Percentiles rank a stretch among this genome's conserved stretches.
Evolutionary conservation across 1,140 invertebrate genomes (phyloP).

Genomic region (Ladona fulva): DNA sequence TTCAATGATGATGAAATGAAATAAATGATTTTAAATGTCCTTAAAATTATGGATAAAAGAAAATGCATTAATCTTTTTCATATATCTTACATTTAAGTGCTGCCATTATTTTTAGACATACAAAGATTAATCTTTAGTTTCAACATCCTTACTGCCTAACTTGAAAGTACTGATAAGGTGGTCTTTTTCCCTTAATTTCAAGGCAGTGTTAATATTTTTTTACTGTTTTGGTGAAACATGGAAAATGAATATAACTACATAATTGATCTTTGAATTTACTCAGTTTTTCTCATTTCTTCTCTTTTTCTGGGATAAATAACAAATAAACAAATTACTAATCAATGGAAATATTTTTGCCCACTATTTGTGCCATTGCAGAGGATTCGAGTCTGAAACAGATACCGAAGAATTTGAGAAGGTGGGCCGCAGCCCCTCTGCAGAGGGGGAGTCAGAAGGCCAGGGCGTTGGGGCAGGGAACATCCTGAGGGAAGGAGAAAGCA

Average conservation of each 20-base stretch:
- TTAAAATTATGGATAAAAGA: too few species aligned
- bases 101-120: too few species aligned
- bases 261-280: not conserved
- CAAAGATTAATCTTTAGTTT: too few species aligned
- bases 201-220: too few species aligned
- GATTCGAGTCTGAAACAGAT: constrained; percentile 69
- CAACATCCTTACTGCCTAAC: too few species aligned
- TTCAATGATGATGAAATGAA: too few species aligned
- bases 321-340: constrained; percentile 14
- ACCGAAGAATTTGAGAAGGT: constrained; percentile 76
- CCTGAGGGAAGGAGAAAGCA: constrained; percentile 11
- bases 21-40: too few species aligned
- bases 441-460: constrained; percentile 20
- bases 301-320: constrained; percentile 18
- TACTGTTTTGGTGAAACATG: too few species aligned
- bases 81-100: too few species aligned
- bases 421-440: constrained; percentile 27
- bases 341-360: not conserved
- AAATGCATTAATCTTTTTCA: too few species aligned
- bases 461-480: not conserved
- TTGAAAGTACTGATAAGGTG: too few species aligned
- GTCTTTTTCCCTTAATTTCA: too few species aligned
- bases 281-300: constrained; percentile 29
- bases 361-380: constrained; percentile 35
- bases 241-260: not conserved